Evolutionary conservation across 2,888 invertebrate species (phyloP), one percentile per base, ranked within the genome.

Genomic region (Epinotia nisella): DNA sequence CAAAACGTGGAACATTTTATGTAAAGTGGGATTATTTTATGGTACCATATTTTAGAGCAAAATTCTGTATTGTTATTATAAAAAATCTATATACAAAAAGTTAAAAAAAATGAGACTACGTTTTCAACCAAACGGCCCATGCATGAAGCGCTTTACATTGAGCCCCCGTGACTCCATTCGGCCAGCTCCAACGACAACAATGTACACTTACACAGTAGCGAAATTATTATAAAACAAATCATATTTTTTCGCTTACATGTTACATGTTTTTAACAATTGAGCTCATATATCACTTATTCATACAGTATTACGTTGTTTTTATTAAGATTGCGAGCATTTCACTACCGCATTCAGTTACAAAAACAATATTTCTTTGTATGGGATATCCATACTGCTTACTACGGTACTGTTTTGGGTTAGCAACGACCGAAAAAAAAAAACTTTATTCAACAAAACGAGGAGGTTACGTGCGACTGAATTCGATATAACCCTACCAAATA

Each of bases 401-500:
- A 5, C 7, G 2, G 45, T 10, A n/a, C 82, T 86, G 84, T 79
- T 82, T 85, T 82, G 77, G 74, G 80, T 83, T 80, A 85, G 84
- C 81, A 83, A 82, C 83, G 83, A 61, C 82, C 79, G n/a, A n/a
- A 82, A 83, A 83, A 87, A 88, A 87, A 90, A 87, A 88, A 82
- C 82, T 81, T 64, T 60, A 67, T 70, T 82, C 82, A 83, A 87
- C 84, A 90, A 91, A 91, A 91, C 92, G 91, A 90, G 90, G 86
- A 89, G 91, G 90, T 88, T 87, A 84, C 81, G 80, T 67, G 61
- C 61, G 65, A 41, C 60, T 72, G 58, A 59, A 61, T 72, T 67
- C 60, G 75, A 75, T 80, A 85, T 80, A 80, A 85, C 71, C 82
- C 89, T 80, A 83, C 87, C 76, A 79, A 82, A 79, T 86, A n/a